These are phyloP conservation scores for Temnothorax longispinosus DNA, from an alignment of 1,140 invertebrate genomes.

Conservation along the genomic window DNA sequence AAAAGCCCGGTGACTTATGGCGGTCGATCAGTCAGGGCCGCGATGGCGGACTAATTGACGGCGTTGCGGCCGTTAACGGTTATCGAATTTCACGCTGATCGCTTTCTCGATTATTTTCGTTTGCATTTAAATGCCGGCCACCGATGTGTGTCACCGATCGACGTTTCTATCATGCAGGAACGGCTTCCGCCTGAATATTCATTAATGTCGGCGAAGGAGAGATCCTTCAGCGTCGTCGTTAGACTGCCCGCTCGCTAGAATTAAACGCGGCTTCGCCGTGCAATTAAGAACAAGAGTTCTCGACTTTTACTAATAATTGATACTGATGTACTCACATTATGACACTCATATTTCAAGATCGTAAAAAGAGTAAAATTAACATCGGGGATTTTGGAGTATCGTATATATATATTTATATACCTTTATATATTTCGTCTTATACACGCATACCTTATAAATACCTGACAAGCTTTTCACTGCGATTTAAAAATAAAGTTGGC, in stretches of 20 bases:
- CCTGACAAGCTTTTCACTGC: background rate
- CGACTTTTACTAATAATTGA: constrained; percentile 11
- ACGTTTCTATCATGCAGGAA: constrained; percentile 38
- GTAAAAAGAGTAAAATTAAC: background rate
- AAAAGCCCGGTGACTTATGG: constrained; percentile 62
- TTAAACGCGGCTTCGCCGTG: background rate
- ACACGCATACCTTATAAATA: background rate
- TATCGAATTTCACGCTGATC: constrained; percentile 35
- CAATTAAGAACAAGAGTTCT: constrained; percentile 23
- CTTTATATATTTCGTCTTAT: background rate
- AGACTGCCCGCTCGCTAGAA: constrained; percentile 24
- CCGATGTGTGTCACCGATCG: constrained; percentile 43
- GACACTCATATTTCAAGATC: background rate
- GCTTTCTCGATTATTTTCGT: constrained; percentile 59
- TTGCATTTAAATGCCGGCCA: constrained; percentile 50
- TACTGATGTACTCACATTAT: background rate
- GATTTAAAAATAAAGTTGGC: background rate
- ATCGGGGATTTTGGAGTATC: background rate
- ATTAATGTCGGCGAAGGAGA: constrained; percentile 20
- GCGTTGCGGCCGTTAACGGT: constrained; percentile 50
- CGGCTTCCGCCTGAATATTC: constrained; percentile 45
- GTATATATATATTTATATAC: no score
- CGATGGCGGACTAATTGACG: constrained; percentile 62
- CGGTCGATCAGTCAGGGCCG: constrained; percentile 59
- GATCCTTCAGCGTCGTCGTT: constrained; percentile 35